Evolutionary conservation across 2,113 vertebrate genomes (phyloP), one percentile per base, ranked within the genome.

Genomic region (Notothenia coriiceps): DNA sequence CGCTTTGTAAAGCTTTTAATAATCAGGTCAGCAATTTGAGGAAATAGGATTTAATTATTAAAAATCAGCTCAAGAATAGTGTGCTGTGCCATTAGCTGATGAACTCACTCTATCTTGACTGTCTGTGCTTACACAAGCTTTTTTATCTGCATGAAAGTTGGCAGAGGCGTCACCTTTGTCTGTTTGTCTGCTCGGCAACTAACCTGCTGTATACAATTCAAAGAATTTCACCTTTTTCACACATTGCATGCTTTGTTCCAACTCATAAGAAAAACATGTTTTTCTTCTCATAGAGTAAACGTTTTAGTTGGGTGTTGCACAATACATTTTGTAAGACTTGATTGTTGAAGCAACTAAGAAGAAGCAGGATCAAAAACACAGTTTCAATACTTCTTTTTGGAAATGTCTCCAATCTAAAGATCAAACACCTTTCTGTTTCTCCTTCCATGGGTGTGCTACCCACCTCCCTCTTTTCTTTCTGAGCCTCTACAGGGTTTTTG

Each of bases 401-500:
- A 40, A 40, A 40, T 7, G 35, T 40, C 35, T 6, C 1, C 29
- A 33, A 79, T 43, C 35, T 33, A 62, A 29, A 60, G 50, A 33
- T n/a, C 22, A 61, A 44, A 68, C 7, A 1, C 52, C 14, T 33
- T 54, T 59, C 18, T 29, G 57, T 59, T 59, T 77, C 14, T 56
- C 2, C 18, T 74, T 51, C 63, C 33, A 59, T 22, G 55, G 22
- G 5, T 40, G 15, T 61, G 52, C 13, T 10, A 6, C 51, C 56
- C 55, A 9, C 25, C 29, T 11, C 57, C 15, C 22, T n/a, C 14
- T 18, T 46, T 69, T 51, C 50, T 22, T 15, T 20, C 14, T 4
- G 1, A 78, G 8, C 50, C 67, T 62, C 57, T 82, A 22, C 57
- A 82, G 68, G 60, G 50, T 68, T 69, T 40, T 49, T 50, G 61